Evolutionary conservation across 1,140 invertebrate species (phyloP), one percentile per base, ranked within the genome.

Genomic region (Drosophila chauvacae): DNA sequence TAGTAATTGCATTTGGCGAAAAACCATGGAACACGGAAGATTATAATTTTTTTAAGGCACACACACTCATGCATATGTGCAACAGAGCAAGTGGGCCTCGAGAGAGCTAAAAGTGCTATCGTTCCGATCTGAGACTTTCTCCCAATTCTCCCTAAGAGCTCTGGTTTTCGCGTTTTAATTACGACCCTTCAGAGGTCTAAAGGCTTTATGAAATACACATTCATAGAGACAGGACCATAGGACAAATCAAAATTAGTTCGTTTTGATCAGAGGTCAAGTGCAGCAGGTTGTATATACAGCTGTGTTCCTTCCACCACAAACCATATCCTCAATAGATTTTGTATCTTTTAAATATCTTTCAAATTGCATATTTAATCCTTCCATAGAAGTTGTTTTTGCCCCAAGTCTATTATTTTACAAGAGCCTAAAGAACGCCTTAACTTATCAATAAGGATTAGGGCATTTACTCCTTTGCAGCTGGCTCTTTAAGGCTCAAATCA

Each of bases 401-500:
- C 9, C 0, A 23, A 45, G 11, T 14, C 5, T 7, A 14, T 7
- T 9, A 48, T 16, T 16, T 2, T 5, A 48, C 7, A 7, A 35
- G 33, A 35, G 11, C 45, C n/a, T 1, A 10, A 26, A 26, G 7
- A 9, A 4, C 7, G 3, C 0, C 45, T 26, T 26, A 0, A 48
- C 23, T n/a, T 28, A 10, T 48, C 47, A 16, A 26, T 26, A 48
- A 48, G 13, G 45, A 4, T 26, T 4, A 26, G 14, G 23, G 26
- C 23, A 26, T 26, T 48, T 48, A 16, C 14, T 48, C 3, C 23
- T 5, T 48, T 16, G 1, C 23, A 50, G 48, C 26, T 45, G 30
- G 33, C 48, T 28, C 68, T 62, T 73, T 63, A 75, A 74, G 44
- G 18, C 11, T 11, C 33, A 42, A 70, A 71, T 48, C 33, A 47